phyloP scores from a whole-genome alignment of 2,888 invertebrate species.

The Omphaloscelis lunosa region DNA sequence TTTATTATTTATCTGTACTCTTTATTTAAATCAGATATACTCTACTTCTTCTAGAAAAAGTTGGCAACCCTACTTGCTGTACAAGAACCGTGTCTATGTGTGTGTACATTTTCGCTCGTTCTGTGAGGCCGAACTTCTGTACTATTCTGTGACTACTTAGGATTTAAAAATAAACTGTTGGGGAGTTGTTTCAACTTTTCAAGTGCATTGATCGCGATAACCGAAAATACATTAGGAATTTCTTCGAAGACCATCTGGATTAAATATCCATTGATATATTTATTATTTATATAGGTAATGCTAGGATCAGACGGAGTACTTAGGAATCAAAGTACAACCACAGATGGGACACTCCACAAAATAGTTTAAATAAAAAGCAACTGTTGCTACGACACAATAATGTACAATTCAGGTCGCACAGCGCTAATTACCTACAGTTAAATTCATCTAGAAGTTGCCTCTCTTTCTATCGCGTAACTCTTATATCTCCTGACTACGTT shows the following conservation, averaged over 20 bases:
- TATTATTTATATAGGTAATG: not conserved
- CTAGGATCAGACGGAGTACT: not conserved
- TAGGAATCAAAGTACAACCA: not conserved
- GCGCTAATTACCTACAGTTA: too few relatives aligned
- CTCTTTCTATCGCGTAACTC: too few relatives aligned
- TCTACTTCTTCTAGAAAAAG: too few relatives aligned
- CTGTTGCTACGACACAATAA: too few relatives aligned
- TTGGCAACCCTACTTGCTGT: too few relatives aligned
- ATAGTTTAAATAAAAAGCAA: too few relatives aligned
- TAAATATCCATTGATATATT: conserved; percentile 12
- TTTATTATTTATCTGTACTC: too few relatives aligned
- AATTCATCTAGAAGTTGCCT: too few relatives aligned
- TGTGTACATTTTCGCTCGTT: not conserved
- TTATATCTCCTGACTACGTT: too few relatives aligned
- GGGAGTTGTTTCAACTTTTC: conserved; percentile 26
- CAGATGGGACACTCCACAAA: too few relatives aligned
- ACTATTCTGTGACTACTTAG: not conserved
- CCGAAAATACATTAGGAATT: conserved; percentile 3
- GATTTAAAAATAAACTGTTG: conserved; percentile 25
- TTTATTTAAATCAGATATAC: too few relatives aligned
- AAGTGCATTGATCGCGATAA: conserved; percentile 19
- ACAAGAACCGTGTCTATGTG: not conserved
- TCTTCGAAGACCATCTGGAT: conserved; percentile 6
- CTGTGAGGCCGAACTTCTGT: not conserved
- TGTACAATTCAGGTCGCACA: too few relatives aligned